Base-by-base conservation (phyloP, 2,888 invertebrate genomes). In the Lobophora halterata region DNA sequence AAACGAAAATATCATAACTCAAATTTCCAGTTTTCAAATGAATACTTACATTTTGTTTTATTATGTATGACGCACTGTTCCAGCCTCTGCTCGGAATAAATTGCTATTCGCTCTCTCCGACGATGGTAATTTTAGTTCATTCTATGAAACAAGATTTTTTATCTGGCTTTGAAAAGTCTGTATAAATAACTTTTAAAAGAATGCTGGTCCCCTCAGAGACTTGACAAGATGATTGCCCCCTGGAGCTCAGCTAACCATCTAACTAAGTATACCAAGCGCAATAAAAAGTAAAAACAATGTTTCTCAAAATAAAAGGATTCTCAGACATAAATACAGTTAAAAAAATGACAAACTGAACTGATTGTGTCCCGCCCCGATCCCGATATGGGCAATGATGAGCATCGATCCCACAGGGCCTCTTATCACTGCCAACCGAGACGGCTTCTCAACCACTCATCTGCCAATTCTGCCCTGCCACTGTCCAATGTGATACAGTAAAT, bases 311-410 rank as follows among this genome's bases (percentile, higher is more conserved):
- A 33, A 27, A 39, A 29, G 23, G 28, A 20, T 14, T 20, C n/a
- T 3, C 5, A 4, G 28, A 39, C 27, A 32, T 26, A 30, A 8
- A 16, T 9, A 24, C 5, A 19, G 20, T 25, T 23, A 39, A 32
- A 32, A 39, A 18, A 23, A 26, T 8, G 30, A 14, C 7, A 18
- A 32, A 28, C 23, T 19, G 24, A 36, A 24, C 33, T 33, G 39
- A 39, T 39, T 39, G 39, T 39, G 33, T 33, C 39, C 33, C 39
- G 25, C 33, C 25, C n/a, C n/a, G n/a, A n/a, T n/a, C n/a, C n/a
- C n/a, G n/a, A n/a, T n/a, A n/a, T n/a, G n/a, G n/a, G n/a, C n/a
- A n/a, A n/a, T n/a, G n/a, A 39, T 17, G 33, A 37, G 11, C 10
- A 23, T 30, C 21, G 6, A 29, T 21, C 26, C 27, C 7, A 28